These are phyloP conservation scores for Nomada flava DNA, from an alignment of 2,888 invertebrate species.

Conservation along the genomic window DNA sequence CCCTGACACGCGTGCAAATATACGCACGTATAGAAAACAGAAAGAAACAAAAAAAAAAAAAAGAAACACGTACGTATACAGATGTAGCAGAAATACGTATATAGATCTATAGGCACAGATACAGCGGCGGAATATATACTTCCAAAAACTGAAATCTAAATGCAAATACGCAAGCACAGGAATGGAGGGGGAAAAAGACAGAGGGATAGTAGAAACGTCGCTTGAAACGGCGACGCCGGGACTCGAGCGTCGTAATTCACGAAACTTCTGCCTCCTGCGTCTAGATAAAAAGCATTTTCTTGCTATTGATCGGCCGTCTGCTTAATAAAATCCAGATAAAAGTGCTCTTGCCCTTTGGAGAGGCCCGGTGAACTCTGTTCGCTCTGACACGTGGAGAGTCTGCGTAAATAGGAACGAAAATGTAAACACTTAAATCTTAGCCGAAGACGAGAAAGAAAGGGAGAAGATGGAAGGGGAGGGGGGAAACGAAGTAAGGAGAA, in stretches of 20 bases:
- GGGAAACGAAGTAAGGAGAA: no score
- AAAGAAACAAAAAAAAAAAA: no score
- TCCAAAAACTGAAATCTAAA: constrained; percentile 69
- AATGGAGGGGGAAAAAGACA: not conserved
- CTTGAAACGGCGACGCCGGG: constrained; percentile 43
- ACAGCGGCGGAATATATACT: not conserved
- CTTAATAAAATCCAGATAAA: constrained; percentile 72
- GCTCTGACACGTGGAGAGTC: constrained; percentile 25
- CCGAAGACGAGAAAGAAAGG: not conserved
- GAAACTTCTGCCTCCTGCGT: constrained; percentile 58
- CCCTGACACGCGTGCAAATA: not conserved
- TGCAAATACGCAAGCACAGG: constrained; percentile 60
- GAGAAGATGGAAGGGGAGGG: not conserved
- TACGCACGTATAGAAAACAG: not conserved
- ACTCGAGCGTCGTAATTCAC: constrained; percentile 60
- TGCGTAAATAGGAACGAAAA: constrained; percentile 48
- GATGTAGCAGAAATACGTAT: not conserved
- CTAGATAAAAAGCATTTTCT: constrained; percentile 64
- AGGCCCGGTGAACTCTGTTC: not conserved
- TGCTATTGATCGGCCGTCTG: constrained; percentile 64
- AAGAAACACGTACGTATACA: not conserved
- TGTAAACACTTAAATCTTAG: constrained; percentile 54
- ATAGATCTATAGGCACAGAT: not conserved
- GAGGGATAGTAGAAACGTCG: constrained; percentile 23
- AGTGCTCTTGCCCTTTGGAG: constrained; percentile 22